Conservation (phyloP, 2,113 vertebrate genomes). For the Arizona elegans region DNA sequence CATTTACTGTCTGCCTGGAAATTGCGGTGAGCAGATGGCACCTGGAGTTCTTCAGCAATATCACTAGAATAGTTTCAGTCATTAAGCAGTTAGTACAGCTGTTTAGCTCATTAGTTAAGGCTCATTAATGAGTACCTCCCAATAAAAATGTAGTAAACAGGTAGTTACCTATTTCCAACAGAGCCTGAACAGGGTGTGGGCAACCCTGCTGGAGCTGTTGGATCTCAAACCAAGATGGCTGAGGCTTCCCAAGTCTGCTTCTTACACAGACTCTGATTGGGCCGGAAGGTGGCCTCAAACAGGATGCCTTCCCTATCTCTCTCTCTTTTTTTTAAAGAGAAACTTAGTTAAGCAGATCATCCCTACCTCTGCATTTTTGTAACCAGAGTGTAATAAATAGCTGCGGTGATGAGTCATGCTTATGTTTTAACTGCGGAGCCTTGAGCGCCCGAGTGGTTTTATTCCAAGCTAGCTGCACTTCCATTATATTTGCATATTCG, state of each 20-base stretch:
- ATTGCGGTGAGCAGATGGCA: not conserved
- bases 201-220: not conserved
- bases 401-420: constrained; percentile 16
- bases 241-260: no score
- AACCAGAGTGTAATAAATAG: not conserved
- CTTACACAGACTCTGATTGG: not conserved
- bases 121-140: not conserved
- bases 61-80: not conserved
- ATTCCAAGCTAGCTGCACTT: not conserved
- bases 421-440: not conserved
- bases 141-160: not conserved
- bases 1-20: not conserved
- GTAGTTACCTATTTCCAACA: constrained; percentile 1
- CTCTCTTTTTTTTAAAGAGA: not conserved
- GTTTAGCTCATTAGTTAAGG: not conserved
- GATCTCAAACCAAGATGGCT: not conserved
- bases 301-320: no score
- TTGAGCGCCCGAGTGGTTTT: not conserved
- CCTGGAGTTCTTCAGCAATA: constrained; percentile 4
- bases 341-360: not conserved
- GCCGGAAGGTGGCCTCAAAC: not conserved
- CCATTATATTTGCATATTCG: not conserved
- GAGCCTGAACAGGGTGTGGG: not conserved
- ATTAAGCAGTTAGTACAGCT: constrained; percentile 2
- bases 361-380: not conserved